phyloP scores from a whole-genome alignment of 2,797 vertebrate species.

The Nyctibius grandis region DNA sequence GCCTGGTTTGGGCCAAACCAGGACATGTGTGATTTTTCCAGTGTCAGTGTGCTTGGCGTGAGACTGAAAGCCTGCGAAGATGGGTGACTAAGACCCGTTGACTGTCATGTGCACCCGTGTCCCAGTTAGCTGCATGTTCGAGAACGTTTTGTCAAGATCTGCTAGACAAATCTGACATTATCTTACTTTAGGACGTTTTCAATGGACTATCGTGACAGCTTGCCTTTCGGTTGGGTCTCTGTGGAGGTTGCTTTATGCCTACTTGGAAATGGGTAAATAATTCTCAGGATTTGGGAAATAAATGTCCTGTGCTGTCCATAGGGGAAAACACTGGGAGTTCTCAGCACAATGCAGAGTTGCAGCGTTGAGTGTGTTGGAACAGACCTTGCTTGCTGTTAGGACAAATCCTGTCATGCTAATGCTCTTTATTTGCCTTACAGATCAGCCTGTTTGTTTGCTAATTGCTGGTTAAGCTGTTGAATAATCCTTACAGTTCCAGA shows the following conservation, averaged over 20 bases:
- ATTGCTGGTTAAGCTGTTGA: background rate
- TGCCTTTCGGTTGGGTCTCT: background rate
- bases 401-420: background rate
- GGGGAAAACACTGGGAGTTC: background rate
- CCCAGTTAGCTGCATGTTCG: background rate
- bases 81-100: background rate
- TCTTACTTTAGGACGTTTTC: background rate
- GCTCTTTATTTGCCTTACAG: background rate
- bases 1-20: no score
- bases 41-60: background rate
- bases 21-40: constrained; percentile 21
- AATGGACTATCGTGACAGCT: background rate
- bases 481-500: background rate
- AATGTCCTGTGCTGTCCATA: background rate
- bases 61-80: constrained; percentile 20
- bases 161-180: background rate
- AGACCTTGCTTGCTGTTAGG: background rate
- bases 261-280: background rate
- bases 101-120: background rate
- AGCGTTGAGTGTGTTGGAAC: background rate
- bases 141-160: constrained; percentile 7
- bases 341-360: background rate
- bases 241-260: background rate
- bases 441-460: background rate
- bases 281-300: background rate